Conservation (phyloP, 2,888 invertebrate species). For the Campoplex nolae region DNA sequence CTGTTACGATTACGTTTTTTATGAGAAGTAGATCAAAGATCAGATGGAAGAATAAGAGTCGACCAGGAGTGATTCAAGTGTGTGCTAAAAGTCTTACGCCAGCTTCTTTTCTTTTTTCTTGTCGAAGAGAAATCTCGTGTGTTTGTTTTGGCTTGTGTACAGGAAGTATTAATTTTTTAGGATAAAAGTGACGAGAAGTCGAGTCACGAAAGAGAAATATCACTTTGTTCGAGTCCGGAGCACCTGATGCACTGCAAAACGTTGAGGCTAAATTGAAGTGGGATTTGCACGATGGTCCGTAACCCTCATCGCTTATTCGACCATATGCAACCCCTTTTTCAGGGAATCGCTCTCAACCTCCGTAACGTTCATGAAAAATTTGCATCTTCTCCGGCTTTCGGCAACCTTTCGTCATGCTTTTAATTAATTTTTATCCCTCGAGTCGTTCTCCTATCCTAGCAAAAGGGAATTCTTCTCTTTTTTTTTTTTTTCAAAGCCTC, state of each 20-base stretch:
- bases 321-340: background rate
- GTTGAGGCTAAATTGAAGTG: constrained; percentile 20
- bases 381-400: constrained; percentile 37
- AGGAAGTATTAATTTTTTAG: background rate
- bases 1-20: background rate
- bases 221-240: constrained; percentile 7
- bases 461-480: constrained; percentile 1
- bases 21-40: background rate
- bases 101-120: background rate
- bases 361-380: constrained; percentile 42
- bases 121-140: background rate
- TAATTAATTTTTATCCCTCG: constrained; percentile 53
- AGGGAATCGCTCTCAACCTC: background rate
- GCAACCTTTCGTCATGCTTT: constrained; percentile 40
- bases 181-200: background rate
- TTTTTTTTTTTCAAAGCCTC: background rate
- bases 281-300: constrained; percentile 22
- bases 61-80: background rate
- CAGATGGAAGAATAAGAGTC: background rate
- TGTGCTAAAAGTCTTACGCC: background rate
- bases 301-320: constrained; percentile 22
- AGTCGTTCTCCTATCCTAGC: constrained; percentile 14
- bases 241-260: constrained; percentile 26
- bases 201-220: constrained; percentile 11
- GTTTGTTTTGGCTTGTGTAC: background rate